Evolutionary conservation across 1,140 invertebrate species (phyloP).

Genomic region (Solenopsis fugax): DNA sequence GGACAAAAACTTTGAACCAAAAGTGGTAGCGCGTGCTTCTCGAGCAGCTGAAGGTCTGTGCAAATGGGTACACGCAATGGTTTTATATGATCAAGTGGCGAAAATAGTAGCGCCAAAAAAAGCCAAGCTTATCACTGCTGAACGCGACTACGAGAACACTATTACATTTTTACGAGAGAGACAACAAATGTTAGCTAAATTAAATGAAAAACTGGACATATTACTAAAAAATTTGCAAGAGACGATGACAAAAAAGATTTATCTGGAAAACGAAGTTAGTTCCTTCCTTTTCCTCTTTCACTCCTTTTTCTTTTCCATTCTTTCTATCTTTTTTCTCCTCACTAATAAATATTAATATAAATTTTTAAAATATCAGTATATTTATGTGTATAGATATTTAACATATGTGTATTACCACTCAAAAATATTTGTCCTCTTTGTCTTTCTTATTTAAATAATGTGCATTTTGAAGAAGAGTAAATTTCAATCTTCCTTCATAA

Average conservation of each 20-base stretch:
- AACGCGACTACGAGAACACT: conserved; percentile 88
- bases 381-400: too few relatives aligned
- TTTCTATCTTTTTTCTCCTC: neutral
- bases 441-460: too few relatives aligned
- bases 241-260: conserved; percentile 86
- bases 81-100: conserved; percentile 90
- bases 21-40: conserved; percentile 90
- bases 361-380: too few relatives aligned
- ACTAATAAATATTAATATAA: too few relatives aligned
- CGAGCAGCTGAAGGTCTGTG: conserved; percentile 90
- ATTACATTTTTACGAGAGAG: conserved; percentile 89
- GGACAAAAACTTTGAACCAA: conserved; percentile 90
- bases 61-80: conserved; percentile 92
- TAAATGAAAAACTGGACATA: conserved; percentile 88
- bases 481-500: too few relatives aligned
- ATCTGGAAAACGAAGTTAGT: conserved; percentile 84
- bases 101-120: conserved; percentile 90
- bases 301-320: conserved; percentile 80
- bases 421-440: too few relatives aligned
- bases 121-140: conserved; percentile 87
- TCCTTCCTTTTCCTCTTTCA: neutral
- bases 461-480: too few relatives aligned
- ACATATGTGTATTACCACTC: too few relatives aligned
- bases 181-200: conserved; percentile 86
- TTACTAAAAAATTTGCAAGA: conserved; percentile 86